Evolutionary conservation across 2,797 vertebrate genomes (phyloP).

Genomic region (Nannoperca australis): DNA sequence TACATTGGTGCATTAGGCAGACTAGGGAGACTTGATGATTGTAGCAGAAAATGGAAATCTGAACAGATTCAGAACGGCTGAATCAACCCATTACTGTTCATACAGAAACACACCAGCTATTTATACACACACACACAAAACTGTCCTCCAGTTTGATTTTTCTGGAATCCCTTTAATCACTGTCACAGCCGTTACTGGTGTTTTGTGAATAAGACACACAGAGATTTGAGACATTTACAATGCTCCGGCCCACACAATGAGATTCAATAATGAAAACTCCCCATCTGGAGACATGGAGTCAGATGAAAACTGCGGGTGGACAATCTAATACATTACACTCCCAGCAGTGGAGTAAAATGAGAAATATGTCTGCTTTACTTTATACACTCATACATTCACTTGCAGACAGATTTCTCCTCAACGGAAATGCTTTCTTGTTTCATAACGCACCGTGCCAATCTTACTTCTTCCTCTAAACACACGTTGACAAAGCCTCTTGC

Average conservation of each 20-base stretch:
- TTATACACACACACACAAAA: constrained; percentile 10
- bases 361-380: constrained; percentile 28
- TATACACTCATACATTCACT: constrained; percentile 10
- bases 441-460: background rate
- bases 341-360: constrained; percentile 20
- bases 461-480: constrained; percentile 16
- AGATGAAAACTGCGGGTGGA: constrained; percentile 48
- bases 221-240: constrained; percentile 1
- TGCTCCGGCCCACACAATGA: background rate
- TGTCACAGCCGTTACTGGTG: constrained; percentile 58
- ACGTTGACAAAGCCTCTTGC: constrained; percentile 11
- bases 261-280: constrained; percentile 41
- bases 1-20: constrained; percentile 50
- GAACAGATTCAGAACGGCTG: constrained; percentile 29
- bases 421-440: constrained; percentile 30
- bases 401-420: constrained; percentile 17
- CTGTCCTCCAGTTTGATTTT: constrained; percentile 46
- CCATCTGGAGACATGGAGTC: constrained; percentile 27
- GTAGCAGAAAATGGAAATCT: constrained; percentile 50
- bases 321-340: constrained; percentile 27
- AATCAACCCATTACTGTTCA: constrained; percentile 42
- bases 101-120: constrained; percentile 5
- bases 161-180: constrained; percentile 38
- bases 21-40: constrained; percentile 35
- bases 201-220: constrained; percentile 28